These are phyloP conservation scores for Paedocypris sp. DNA, from an alignment of 2,113 vertebrate species.

Conservation along the genomic window DNA sequence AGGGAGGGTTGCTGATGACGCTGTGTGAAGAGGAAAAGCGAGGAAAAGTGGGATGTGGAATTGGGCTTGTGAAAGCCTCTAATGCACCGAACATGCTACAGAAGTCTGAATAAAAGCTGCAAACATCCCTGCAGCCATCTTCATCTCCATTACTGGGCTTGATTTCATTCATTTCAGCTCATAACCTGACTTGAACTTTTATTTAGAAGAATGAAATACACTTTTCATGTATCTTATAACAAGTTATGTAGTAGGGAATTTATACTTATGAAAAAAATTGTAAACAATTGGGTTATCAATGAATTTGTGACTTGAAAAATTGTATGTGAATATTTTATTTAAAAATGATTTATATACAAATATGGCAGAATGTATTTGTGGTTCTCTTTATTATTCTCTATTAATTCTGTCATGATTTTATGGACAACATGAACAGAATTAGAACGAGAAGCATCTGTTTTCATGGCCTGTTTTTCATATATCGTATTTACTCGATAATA, in stretches of 20 bases:
- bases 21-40: neutral
- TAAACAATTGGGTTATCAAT: too few relatives aligned
- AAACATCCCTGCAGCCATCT: neutral
- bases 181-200: neutral
- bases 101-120: constrained; percentile 14
- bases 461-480: too few relatives aligned
- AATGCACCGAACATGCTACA: constrained; percentile 33
- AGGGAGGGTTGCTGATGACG: constrained; percentile 8
- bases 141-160: constrained; percentile 22
- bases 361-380: too few relatives aligned
- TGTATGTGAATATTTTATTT: too few relatives aligned
- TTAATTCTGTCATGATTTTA: constrained; percentile 10
- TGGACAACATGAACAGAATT: too few relatives aligned
- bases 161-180: constrained; percentile 8
- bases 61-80: constrained; percentile 24
- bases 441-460: too few relatives aligned
- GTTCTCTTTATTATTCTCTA: constrained; percentile 12
- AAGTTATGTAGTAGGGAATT: too few relatives aligned
- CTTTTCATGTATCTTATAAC: too few relatives aligned
- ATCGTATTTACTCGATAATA: too few relatives aligned
- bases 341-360: too few relatives aligned
- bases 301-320: too few relatives aligned
- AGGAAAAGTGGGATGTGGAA: constrained; percentile 18
- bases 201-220: constrained; percentile 9
- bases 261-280: too few relatives aligned